phyloP scores from a whole-genome alignment of 1,140 invertebrate species.

The Mercenaria mercenaria region DNA sequence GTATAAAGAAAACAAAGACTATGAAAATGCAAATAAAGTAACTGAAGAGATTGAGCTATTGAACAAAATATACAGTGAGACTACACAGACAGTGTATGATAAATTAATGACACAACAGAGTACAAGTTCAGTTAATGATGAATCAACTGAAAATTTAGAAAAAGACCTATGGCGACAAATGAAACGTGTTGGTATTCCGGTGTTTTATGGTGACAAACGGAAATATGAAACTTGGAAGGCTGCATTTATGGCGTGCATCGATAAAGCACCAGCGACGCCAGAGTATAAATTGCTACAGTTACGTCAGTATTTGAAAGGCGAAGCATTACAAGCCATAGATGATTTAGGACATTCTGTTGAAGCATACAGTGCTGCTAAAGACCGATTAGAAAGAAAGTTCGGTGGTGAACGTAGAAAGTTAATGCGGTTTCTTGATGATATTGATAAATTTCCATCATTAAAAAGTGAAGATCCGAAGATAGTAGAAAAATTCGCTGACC shows the following conservation, averaged over 20 bases:
- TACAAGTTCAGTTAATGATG: background rate
- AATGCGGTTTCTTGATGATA: background rate
- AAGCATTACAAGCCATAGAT: background rate
- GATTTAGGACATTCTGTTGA: constrained; percentile 11
- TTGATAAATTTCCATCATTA: background rate
- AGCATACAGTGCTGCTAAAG: background rate
- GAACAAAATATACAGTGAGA: constrained; percentile 5
- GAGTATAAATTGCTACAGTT: constrained; percentile 44
- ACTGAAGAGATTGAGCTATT: background rate
- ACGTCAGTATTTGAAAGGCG: constrained; percentile 3
- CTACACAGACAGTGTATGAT: background rate
- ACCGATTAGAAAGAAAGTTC: constrained; percentile 22
- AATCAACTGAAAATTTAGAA: background rate
- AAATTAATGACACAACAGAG: background rate
- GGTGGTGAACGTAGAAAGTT: constrained; percentile 8
- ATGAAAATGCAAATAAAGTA: background rate
- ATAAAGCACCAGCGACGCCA: constrained; percentile 12
- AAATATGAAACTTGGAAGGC: constrained; percentile 20
- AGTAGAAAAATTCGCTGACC: constrained; percentile 22
- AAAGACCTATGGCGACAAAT: background rate
- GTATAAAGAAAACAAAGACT: background rate
- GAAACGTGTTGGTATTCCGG: constrained; percentile 19
- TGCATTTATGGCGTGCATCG: constrained; percentile 19
- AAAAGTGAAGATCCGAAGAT: background rate
- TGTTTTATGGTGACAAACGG: constrained; percentile 13